Conservation (phyloP, 1,140 invertebrate genomes). For the Diploscapter pachys region DNA sequence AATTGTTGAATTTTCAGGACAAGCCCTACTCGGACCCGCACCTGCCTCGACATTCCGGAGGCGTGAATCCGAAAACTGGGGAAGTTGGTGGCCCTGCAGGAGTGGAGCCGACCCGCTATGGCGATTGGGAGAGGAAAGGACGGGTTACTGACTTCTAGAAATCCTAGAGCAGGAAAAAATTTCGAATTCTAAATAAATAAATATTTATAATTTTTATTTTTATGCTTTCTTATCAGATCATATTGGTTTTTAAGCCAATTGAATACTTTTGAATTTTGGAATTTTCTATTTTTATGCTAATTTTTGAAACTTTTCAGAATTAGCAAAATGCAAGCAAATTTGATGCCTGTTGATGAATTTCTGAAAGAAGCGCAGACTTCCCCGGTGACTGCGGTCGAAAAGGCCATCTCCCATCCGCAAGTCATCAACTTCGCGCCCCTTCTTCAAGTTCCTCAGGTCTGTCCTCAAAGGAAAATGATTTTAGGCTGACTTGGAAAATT, state of each 20-base stretch:
- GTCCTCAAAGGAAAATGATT: neutral
- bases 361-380: neutral
- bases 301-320: too few species aligned
- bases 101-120: slow-evolving; percentile 95
- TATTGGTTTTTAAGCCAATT: too few species aligned
- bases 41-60: slow-evolving; percentile 15
- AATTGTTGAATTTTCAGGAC: slow-evolving; percentile 14
- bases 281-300: too few species aligned
- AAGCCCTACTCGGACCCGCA: slow-evolving; percentile 33
- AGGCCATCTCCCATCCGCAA: neutral
- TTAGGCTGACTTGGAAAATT: too few species aligned
- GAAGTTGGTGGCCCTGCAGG: slow-evolving; percentile 89
- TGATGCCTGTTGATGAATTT: too few species aligned
- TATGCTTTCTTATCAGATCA: neutral
- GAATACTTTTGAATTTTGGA: too few species aligned
- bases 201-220: neutral
- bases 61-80: slow-evolving; percentile 80
- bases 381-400: slow-evolving; percentile 2
- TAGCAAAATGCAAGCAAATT: too few species aligned
- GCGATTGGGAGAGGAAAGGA: slow-evolving; percentile 98
- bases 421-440: neutral
- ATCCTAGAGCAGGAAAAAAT: slow-evolving; percentile 5
- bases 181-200: neutral
- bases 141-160: slow-evolving; percentile 86
- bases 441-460: slow-evolving; percentile 7